phyloP scores from a whole-genome alignment of 92 coral and sea anemone species.

The Paramuricea clavata region DNA sequence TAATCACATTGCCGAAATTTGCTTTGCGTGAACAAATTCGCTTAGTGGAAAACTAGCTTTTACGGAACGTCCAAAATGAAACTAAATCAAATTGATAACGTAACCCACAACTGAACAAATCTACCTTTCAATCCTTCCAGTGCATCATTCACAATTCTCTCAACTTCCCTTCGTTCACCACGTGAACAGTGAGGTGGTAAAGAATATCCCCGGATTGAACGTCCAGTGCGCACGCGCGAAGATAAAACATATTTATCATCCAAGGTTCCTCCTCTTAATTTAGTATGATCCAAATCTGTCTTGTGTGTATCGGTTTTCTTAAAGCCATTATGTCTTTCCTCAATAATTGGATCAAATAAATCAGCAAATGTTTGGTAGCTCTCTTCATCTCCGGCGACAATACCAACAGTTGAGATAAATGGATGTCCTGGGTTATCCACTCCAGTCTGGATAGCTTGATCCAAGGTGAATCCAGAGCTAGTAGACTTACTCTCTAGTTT shows the following conservation, averaged over 20 bases:
- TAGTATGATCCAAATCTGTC: conserved; percentile 82
- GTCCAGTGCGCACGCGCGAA: conserved; percentile 93
- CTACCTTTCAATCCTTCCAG: conserved; percentile 85
- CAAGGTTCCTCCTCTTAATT: conserved; percentile 86
- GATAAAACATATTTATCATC: conserved; percentile 88
- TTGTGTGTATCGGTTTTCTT: conserved; percentile 83
- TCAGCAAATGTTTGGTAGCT: conserved; percentile 83
- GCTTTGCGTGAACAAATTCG: too few species aligned
- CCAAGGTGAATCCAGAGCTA: conserved; percentile 81
- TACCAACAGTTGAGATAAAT: conserved; percentile 88
- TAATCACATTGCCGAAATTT: too few species aligned
- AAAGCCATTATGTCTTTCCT: conserved; percentile 91
- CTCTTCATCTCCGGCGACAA: conserved; percentile 96
- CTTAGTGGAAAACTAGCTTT: too few species aligned
- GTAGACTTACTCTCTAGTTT: conserved; percentile 83
- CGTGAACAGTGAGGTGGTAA: conserved; percentile 97
- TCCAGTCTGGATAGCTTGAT: conserved; percentile 92
- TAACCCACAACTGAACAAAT: background rate
- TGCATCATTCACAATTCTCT: conserved; percentile 79
- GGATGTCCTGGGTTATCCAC: conserved; percentile 99
- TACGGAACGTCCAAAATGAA: background rate
- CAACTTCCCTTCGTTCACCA: conserved; percentile 92
- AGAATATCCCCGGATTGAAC: conserved; percentile 84
- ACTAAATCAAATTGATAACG: too few species aligned
- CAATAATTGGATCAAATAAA: conserved; percentile 91